A percentile compares a stretch with the other conserved stretches of the same genome.
Conservation (phyloP, 2,888 invertebrate species). For the Netelia melanura region DNA sequence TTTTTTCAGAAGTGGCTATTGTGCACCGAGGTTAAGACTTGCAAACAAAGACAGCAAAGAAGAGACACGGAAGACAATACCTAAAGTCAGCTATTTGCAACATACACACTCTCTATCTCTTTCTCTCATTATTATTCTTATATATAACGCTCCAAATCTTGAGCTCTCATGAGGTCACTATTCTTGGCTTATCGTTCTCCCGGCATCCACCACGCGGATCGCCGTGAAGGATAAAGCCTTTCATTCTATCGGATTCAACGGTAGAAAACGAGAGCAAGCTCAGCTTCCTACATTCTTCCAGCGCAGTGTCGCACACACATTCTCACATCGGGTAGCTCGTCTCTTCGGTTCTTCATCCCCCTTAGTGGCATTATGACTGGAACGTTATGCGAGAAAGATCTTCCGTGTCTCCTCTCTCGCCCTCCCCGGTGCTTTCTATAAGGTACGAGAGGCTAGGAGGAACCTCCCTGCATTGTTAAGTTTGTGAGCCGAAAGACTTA, state of each 20-base stretch:
- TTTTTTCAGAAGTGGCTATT: background rate
- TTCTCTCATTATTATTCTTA: slow-evolving; percentile 21
- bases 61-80: background rate
- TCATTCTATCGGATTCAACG: slow-evolving; percentile 61
- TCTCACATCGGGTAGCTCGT: slow-evolving; percentile 41
- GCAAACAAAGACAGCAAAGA: background rate
- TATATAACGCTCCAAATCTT: slow-evolving; percentile 16
- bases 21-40: background rate
- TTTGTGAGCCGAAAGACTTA: slow-evolving; percentile 78
- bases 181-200: slow-evolving; percentile 61
- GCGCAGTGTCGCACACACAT: slow-evolving; percentile 20
- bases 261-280: slow-evolving; percentile 41
- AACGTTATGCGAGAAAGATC: slow-evolving; percentile 65
- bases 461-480: slow-evolving; percentile 72
- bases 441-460: slow-evolving; percentile 46
- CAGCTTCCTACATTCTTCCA: slow-evolving; percentile 16
- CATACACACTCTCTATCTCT: background rate
- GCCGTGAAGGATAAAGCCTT: slow-evolving; percentile 50
- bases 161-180: slow-evolving; percentile 33
- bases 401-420: slow-evolving; percentile 37
- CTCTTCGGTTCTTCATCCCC: no score
- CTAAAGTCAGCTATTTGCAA: background rate
- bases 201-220: slow-evolving; percentile 44
- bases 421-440: slow-evolving; percentile 18
- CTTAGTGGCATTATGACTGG: slow-evolving; percentile 55